Percentiles rank a stretch among this genome's conserved stretches.
Evolutionary conservation across 2,797 vertebrate species (phyloP).

Genomic region (Rhabdophis nuchalis): DNA sequence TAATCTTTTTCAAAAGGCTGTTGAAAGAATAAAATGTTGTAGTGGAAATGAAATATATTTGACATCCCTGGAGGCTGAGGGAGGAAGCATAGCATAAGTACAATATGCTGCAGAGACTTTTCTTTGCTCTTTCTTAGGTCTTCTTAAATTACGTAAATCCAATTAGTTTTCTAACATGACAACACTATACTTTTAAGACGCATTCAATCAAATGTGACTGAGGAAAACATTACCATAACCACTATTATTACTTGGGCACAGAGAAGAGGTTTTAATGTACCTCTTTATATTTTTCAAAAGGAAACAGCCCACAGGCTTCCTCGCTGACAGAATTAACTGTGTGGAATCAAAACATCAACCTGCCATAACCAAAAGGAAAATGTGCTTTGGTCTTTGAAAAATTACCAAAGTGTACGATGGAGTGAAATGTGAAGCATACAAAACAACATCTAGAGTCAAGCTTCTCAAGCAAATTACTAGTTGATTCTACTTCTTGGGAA

Average conservation of each 20-base stretch:
- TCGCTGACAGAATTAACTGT: neutral
- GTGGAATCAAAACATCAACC: neutral
- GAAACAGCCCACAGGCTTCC: neutral
- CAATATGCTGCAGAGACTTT: neutral
- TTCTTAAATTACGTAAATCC: neutral
- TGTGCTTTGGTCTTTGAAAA: neutral
- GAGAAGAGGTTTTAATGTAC: neutral
- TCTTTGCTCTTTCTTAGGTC: neutral
- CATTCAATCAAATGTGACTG: neutral
- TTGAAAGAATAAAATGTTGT: neutral
- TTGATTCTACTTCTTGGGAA: neutral
- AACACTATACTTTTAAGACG: neutral
- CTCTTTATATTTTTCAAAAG: neutral
- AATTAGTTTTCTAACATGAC: conserved; percentile 1
- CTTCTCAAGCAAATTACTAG: neutral
- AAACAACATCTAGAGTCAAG: neutral
- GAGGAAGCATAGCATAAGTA: neutral
- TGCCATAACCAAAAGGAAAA: neutral
- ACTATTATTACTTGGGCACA: neutral
- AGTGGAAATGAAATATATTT: neutral
- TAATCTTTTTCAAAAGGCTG: neutral
- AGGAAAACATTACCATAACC: neutral
- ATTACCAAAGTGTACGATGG: neutral
- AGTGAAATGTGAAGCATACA: neutral
- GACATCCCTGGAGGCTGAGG: neutral